Base-by-base conservation (phyloP, 1,140 invertebrate genomes). In the Anadara kagoshimensis region DNA sequence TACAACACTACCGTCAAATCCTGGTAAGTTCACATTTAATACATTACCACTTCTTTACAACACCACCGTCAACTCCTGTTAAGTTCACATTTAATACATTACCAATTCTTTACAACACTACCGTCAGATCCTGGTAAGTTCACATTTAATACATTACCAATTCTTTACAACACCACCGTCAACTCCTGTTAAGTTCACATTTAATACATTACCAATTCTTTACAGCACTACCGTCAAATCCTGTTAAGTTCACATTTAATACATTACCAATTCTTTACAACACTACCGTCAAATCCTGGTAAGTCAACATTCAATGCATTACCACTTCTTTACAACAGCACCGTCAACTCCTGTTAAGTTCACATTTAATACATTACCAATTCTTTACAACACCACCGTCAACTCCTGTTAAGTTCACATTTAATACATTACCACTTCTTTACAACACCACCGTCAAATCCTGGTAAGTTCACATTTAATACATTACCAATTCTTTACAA, bases 1-100 rank as follows among this genome's bases (percentile, higher is more conserved):
- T 51, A 59, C 70, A 20, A 59, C 11, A 18, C 76, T 75, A 18
- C 84, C 85, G 8, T 5, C 20, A 63, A 81, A 79, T 69, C 59
- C 75, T 75, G 81, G 84, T 80, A 63, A n/a, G n/a, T n/a, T n/a
- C n/a, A n/a, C n/a, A 86, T 14, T 72, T 85, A 1, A 59, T 89
- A 14, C 72, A 87, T 61, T 85, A 82, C 64, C 61, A 76, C 36
- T 84, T 84, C 69, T 83, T 76, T 51, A 59, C 70, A 20, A 59
- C 11, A 18, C 76, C 75, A 18, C 84, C 85, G 8, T 5, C 20
- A 63, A 81, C 78, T 69, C 59, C 75, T 75, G 81, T 83, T 80
- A 63, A n/a, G n/a, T n/a, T n/a, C n/a, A n/a, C n/a, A 86, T 14
- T 72, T 85, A 1, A 59, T 89, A 14, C 72, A 87, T 61, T 85